A percentile compares a stretch with the other conserved stretches of the same genome.
Conservation (phyloP, 2,888 invertebrate genomes). For the Chrysodeixis includens region DNA sequence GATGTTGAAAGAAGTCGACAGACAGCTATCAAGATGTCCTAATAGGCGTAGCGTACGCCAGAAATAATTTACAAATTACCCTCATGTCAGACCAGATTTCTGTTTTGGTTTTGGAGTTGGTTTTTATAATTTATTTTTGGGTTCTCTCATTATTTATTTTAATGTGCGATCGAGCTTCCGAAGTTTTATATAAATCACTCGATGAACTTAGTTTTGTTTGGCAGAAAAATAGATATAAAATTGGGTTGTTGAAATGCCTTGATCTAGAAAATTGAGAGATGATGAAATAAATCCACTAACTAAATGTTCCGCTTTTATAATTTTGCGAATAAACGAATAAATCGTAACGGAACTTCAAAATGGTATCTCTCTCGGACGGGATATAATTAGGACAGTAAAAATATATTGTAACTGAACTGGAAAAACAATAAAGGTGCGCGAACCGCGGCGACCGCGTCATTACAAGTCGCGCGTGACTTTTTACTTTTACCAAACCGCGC, state of each 20-base stretch:
- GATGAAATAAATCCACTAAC: background rate
- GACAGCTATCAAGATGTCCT: slow-evolving; percentile 87
- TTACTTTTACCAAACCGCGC: slow-evolving; percentile 11
- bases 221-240: background rate
- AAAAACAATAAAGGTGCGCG: slow-evolving; percentile 8
- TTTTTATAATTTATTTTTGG: slow-evolving; percentile 56
- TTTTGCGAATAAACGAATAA: background rate
- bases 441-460: slow-evolving; percentile 27
- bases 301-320: background rate
- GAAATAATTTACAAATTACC: slow-evolving; percentile 87
- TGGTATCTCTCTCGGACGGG: background rate
- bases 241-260: slow-evolving; percentile 7
- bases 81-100: slow-evolving; percentile 64
- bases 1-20: slow-evolving; percentile 87
- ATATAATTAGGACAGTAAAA: background rate
- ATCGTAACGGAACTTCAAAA: no score
- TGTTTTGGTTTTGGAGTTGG: slow-evolving; percentile 41
- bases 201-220: slow-evolving; percentile 22
- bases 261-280: background rate
- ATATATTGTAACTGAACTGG: slow-evolving; percentile 5
- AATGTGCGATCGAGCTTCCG: slow-evolving; percentile 34
- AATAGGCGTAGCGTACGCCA: slow-evolving; percentile 86
- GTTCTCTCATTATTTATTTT: slow-evolving; percentile 55
- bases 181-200: slow-evolving; percentile 42
- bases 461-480: slow-evolving; percentile 42